Conservation (phyloP, 2,888 invertebrate species). For the Chrysolina americana region DNA sequence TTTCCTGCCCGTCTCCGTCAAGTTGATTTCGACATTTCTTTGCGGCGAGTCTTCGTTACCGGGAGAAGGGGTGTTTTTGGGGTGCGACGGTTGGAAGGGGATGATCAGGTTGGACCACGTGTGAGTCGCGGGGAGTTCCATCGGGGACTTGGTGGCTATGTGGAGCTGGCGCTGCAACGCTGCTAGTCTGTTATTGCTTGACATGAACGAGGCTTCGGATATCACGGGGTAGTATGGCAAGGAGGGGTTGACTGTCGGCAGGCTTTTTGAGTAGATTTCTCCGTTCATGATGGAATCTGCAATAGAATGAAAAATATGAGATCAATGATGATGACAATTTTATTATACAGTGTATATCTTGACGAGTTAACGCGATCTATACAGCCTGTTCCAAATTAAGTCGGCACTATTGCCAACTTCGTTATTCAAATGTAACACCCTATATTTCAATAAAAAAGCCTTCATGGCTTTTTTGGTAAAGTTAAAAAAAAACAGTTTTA, state of each 20-base stretch:
- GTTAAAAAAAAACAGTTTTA: too few species aligned
- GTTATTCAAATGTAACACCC: too few species aligned
- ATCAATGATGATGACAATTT: too few species aligned
- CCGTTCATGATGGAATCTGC: constrained; percentile 60
- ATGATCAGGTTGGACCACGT: constrained; percentile 74
- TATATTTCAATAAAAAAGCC: too few species aligned
- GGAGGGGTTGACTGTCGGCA: constrained; percentile 55
- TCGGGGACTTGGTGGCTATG: constrained; percentile 66
- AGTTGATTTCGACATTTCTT: constrained; percentile 54
- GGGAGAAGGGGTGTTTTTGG: constrained; percentile 39
- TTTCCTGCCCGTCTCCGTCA: constrained; percentile 54
- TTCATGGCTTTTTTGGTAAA: too few species aligned
- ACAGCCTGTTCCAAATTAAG: too few species aligned
- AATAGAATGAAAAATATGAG: constrained; percentile 32
- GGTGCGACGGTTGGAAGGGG: constrained; percentile 69
- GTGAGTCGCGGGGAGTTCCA: constrained; percentile 66
- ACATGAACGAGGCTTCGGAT: constrained; percentile 65
- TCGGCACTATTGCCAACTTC: too few species aligned
- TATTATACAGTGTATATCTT: too few species aligned
- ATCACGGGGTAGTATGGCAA: constrained; percentile 52
- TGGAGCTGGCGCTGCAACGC: constrained; percentile 71
- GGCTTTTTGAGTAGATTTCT: constrained; percentile 62
- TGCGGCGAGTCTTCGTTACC: constrained; percentile 39
- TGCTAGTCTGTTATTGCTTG: constrained; percentile 71
- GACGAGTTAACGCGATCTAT: too few species aligned